These are phyloP conservation scores for Musca vetustissima DNA, from an alignment of 1,140 invertebrate species.

Conservation along the genomic window DNA sequence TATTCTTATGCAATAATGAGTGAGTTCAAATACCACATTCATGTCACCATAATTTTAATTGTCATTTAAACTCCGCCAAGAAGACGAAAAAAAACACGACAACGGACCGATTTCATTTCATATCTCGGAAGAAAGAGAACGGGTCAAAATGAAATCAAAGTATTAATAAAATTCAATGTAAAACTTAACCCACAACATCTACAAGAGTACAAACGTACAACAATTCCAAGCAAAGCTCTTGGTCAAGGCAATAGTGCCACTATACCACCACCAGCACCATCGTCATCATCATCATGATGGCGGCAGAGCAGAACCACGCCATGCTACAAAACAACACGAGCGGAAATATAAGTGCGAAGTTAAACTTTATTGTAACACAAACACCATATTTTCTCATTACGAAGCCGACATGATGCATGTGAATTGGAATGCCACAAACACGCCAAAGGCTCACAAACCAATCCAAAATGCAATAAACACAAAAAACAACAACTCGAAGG, in stretches of 20 bases:
- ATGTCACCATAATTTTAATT: slow-evolving; percentile 23
- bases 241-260: neutral
- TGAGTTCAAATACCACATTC: slow-evolving; percentile 22
- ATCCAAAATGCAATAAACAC: too few relatives aligned
- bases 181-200: neutral
- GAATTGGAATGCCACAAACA: slow-evolving; percentile 42
- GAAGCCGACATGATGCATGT: slow-evolving; percentile 53
- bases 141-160: slow-evolving; percentile 8
- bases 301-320: neutral
- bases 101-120: neutral
- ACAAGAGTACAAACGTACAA: too few relatives aligned
- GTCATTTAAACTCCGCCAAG: slow-evolving; percentile 4
- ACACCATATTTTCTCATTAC: slow-evolving; percentile 57
- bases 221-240: neutral
- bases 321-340: neutral
- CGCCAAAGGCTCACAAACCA: slow-evolving; percentile 20
- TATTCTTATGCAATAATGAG: slow-evolving; percentile 22
- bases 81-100: neutral
- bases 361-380: slow-evolving; percentile 56
- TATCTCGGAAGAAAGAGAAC: neutral
- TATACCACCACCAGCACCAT: too few relatives aligned
- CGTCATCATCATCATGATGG: neutral
- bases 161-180: slow-evolving; percentile 12
- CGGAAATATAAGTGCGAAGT: slow-evolving; percentile 54
- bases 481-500: slow-evolving; percentile 24